These are phyloP conservation scores for Thamnophis sirtalis DNA, from an alignment of 2,113 vertebrate species.

Conservation along the genomic window DNA sequence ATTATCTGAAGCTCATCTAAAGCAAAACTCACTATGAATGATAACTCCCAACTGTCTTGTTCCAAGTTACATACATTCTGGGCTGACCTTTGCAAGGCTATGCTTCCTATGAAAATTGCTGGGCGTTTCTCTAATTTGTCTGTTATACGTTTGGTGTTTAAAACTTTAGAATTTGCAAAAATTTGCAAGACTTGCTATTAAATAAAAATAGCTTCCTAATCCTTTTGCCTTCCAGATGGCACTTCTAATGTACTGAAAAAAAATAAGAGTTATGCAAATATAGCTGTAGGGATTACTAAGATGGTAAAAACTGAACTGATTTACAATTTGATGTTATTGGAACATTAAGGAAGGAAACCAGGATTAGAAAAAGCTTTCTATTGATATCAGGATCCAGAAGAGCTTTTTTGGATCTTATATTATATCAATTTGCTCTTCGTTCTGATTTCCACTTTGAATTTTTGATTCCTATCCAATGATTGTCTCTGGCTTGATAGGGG, in stretches of 20 bases:
- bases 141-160: neutral
- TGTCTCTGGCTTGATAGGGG: neutral
- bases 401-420: neutral
- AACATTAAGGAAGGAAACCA: neutral
- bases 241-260: neutral
- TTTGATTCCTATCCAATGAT: neutral
- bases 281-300: neutral
- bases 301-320: neutral
- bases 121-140: neutral
- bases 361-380: neutral
- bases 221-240: neutral
- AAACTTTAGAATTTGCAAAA: neutral
- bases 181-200: neutral
- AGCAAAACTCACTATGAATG: neutral
- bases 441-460: neutral
- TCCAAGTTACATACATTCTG: neutral
- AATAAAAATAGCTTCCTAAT: neutral
- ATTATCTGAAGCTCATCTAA: neutral
- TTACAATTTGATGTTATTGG: neutral
- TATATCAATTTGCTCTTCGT: neutral
- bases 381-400: neutral
- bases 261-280: neutral
- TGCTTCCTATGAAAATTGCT: neutral
- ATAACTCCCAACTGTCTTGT: neutral
- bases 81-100: neutral